phyloP scores from a whole-genome alignment of 2,113 vertebrate genomes.

The Neoarius graeffei region DNA sequence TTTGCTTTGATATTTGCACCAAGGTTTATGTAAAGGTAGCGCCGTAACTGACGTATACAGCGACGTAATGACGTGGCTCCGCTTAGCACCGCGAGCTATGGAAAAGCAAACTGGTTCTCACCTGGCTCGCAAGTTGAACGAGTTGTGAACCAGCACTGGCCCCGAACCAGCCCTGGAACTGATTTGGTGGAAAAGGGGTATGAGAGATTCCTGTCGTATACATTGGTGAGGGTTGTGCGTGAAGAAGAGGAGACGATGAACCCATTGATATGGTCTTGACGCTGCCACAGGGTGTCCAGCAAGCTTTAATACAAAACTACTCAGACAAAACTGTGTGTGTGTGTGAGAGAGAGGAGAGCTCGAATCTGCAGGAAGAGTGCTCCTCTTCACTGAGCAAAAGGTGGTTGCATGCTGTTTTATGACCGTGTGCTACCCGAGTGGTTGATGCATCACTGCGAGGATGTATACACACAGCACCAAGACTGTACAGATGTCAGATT shows the following conservation, averaged over 20 bases:
- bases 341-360: not conserved
- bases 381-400: not conserved
- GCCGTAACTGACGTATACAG: too few species aligned
- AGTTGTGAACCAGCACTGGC: too few species aligned
- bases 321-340: not conserved
- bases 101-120: too few species aligned
- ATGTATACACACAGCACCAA: not conserved
- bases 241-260: not conserved
- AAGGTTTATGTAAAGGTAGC: too few species aligned
- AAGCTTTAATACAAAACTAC: not conserved
- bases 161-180: too few species aligned
- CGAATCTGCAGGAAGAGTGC: not conserved
- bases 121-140: too few species aligned
- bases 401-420: not conserved
- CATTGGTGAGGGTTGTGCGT: slow-evolving; percentile 11
- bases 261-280: not conserved
- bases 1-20: too few species aligned
- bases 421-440: not conserved
- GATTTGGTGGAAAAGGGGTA: too few species aligned
- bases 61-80: too few species aligned
- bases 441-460: slow-evolving; percentile 7
- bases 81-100: too few species aligned
- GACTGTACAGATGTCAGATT: not conserved
- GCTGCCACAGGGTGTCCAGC: not conserved
- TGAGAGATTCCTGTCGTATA: slow-evolving; percentile 13